Evolutionary conservation across 2,888 invertebrate genomes (phyloP).

Genomic region (Luperina nickerlii): DNA sequence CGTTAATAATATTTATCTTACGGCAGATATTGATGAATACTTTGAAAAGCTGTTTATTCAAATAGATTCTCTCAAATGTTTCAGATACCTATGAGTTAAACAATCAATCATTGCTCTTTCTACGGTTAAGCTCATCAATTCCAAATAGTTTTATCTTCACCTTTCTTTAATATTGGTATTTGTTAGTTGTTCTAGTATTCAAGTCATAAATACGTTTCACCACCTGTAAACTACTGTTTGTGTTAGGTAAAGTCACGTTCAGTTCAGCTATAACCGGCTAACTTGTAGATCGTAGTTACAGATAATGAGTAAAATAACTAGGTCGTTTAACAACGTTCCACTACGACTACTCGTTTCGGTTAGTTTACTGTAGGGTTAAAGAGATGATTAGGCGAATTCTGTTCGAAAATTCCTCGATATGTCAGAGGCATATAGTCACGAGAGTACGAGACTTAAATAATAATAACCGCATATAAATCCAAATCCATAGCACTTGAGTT

Average conservation of each 20-base stretch:
- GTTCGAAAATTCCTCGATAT: conserved; percentile 10
- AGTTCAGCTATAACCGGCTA: conserved; percentile 22
- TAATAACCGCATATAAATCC: background rate
- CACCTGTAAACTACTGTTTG: conserved; percentile 21
- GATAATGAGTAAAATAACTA: conserved; percentile 29
- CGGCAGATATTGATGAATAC: background rate
- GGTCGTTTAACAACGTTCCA: conserved; percentile 17
- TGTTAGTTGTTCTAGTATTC: conserved; percentile 5
- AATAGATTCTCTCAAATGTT: background rate
- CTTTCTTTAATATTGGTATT: background rate
- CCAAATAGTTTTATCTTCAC: background rate
- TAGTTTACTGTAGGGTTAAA: conserved; percentile 30
- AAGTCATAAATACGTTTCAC: conserved; percentile 14
- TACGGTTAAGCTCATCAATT: background rate
- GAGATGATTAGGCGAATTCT: conserved; percentile 19
- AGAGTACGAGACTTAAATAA: background rate
- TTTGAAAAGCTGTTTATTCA: background rate
- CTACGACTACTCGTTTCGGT: conserved; percentile 25
- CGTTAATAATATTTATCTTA: background rate
- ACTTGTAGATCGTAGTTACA: conserved; percentile 23
- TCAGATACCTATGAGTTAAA: background rate
- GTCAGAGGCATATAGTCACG: background rate
- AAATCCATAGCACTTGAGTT: background rate
- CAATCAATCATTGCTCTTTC: background rate
- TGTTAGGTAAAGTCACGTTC: conserved; percentile 21